A percentile compares a stretch with the other conserved stretches of the same genome.
Conservation (phyloP, 2,113 vertebrate species). For the Theristicus caerulescens region DNA sequence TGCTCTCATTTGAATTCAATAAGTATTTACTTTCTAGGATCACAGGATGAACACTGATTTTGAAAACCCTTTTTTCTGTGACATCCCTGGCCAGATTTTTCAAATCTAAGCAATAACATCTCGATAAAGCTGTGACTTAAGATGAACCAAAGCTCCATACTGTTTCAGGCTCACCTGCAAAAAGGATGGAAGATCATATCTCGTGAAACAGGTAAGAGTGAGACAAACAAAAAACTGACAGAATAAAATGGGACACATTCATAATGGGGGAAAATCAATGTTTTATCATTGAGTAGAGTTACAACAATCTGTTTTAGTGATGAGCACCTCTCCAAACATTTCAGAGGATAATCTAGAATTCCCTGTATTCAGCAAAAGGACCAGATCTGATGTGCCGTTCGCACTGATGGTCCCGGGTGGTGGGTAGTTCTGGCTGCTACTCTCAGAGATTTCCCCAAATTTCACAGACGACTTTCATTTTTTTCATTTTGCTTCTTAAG, state of each 20-base stretch:
- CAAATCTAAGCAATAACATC: neutral
- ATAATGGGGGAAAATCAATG: neutral
- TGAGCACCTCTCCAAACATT: neutral
- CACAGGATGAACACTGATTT: neutral
- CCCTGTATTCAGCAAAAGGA: neutral
- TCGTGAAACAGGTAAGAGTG: neutral
- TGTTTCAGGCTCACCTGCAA: neutral
- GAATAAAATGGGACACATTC: neutral
- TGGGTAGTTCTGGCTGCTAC: accelerated
- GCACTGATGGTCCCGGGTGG: too few relatives aligned
- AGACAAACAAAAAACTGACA: neutral
- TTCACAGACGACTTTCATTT: accelerated
- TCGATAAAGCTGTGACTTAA: neutral
- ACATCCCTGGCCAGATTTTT: neutral
- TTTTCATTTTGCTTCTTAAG: neutral
- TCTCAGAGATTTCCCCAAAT: neutral
- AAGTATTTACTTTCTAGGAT: neutral
- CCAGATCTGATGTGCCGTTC: too few relatives aligned
- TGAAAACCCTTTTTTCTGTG: neutral
- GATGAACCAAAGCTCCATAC: neutral
- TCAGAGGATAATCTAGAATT: neutral
- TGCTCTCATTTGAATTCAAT: neutral
- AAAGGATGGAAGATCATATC: neutral
- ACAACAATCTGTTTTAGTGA: neutral
- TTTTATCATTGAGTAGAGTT: neutral